Conservation (phyloP, 2,113 vertebrate genomes). For the Varanus komodoensis region DNA sequence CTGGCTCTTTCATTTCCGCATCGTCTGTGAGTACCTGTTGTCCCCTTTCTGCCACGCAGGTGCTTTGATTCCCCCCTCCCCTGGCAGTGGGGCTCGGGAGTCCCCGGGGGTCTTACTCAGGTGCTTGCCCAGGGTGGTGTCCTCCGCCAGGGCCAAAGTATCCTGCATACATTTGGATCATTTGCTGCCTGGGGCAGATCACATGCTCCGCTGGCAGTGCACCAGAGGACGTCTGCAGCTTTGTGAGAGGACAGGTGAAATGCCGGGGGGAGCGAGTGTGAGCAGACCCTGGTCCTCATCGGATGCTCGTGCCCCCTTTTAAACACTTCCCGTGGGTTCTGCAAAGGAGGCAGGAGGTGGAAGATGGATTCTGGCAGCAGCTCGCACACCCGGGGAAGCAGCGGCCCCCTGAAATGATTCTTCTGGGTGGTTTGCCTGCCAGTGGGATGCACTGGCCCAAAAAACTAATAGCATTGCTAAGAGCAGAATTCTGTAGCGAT, state of each 20-base stretch:
- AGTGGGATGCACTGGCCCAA: background rate
- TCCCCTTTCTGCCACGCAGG: background rate
- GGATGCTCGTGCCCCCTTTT: background rate
- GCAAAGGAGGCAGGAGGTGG: constrained; percentile 49
- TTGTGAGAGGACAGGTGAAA: background rate
- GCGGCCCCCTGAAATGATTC: constrained; percentile 69
- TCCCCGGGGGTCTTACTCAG: no score
- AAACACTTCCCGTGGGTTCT: background rate
- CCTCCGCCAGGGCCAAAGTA: background rate
- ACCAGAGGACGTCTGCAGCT: background rate
- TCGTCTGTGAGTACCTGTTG: constrained; percentile 87
- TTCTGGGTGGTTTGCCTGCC: constrained; percentile 61
- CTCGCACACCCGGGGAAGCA: constrained; percentile 65
- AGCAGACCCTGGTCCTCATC: background rate
- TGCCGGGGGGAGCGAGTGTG: background rate
- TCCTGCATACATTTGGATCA: no score
- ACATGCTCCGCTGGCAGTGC: background rate
- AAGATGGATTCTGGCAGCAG: constrained; percentile 60
- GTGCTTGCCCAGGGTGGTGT: no score
- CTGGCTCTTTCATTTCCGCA: constrained; percentile 94
- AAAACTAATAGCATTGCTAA: background rate
- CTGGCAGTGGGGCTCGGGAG: background rate
- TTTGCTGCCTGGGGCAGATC: no score
- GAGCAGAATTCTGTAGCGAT: no score
- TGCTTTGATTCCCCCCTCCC: background rate